phyloP scores from a whole-genome alignment of 1,140 invertebrate genomes.

The Aphidius gifuensis region DNA sequence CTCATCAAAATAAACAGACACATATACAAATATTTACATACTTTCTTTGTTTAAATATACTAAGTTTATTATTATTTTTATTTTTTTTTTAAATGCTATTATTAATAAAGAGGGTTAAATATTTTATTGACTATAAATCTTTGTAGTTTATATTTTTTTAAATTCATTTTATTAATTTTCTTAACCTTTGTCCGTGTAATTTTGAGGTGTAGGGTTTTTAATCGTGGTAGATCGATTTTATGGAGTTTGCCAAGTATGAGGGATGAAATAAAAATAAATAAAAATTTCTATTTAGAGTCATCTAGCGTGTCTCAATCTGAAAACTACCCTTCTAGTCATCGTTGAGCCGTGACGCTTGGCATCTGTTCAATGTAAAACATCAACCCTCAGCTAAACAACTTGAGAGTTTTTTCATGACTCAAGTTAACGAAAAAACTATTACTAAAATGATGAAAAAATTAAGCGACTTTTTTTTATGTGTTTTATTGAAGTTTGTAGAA shows the following conservation, averaged over 20 bases:
- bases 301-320: constrained; percentile 49
- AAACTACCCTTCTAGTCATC: constrained; percentile 48
- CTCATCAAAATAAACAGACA: too few species aligned
- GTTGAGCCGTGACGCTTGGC: constrained; percentile 55
- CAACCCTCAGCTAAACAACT: constrained; percentile 4
- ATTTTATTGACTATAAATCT: too few species aligned
- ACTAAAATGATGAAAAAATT: too few species aligned
- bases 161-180: neutral
- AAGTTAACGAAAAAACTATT: too few species aligned
- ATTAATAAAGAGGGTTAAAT: too few species aligned
- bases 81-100: too few species aligned
- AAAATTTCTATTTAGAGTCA: constrained; percentile 44
- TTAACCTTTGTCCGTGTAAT: neutral
- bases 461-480: too few species aligned
- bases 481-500: too few species aligned
- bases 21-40: too few species aligned
- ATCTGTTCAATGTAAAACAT: constrained; percentile 45
- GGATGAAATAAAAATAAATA: constrained; percentile 21
- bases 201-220: neutral
- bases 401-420: neutral
- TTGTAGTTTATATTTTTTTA: too few species aligned
- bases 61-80: too few species aligned
- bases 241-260: constrained; percentile 21
- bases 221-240: neutral
- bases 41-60: too few species aligned